Percentiles rank a stretch among this genome's conserved stretches.
Conservation (phyloP, 1,140 invertebrate species). For the Drosophila tani region DNA sequence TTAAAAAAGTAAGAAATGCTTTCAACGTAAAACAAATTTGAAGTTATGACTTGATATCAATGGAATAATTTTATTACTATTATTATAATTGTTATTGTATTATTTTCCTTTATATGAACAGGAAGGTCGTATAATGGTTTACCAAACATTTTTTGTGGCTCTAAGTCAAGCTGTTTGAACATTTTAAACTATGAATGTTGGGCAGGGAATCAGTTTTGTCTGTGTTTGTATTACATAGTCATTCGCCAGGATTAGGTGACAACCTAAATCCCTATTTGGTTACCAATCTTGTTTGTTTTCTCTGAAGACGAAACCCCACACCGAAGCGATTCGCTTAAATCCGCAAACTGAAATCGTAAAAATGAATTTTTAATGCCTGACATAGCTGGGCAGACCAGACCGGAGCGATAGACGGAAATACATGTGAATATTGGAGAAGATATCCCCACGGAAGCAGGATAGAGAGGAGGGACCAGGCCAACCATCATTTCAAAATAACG, state of each 20-base stretch:
- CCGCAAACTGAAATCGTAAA: slow-evolving; percentile 54
- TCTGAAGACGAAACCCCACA: background rate
- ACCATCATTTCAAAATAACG: slow-evolving; percentile 82
- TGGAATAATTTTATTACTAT: background rate
- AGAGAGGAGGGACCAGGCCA: slow-evolving; percentile 15
- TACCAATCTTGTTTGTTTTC: slow-evolving; percentile 19
- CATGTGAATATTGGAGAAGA: slow-evolving; percentile 23
- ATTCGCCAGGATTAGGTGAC: slow-evolving; percentile 25
- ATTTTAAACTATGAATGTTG: background rate
- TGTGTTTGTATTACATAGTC: slow-evolving; percentile 1
- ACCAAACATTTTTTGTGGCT: background rate
- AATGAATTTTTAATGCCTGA: slow-evolving; percentile 63
- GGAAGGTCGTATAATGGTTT: background rate
- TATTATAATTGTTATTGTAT: background rate
- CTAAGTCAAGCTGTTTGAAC: background rate
- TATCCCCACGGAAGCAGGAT: slow-evolving; percentile 8
- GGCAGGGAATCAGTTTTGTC: slow-evolving; percentile 2
- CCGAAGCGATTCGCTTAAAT: slow-evolving; percentile 35
- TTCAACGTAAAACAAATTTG: background rate
- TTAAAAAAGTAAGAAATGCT: background rate
- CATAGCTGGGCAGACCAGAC: slow-evolving; percentile 16
- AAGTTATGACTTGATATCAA: no score
- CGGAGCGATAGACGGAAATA: slow-evolving; percentile 45
- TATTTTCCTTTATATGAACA: no score
- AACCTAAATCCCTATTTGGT: slow-evolving; percentile 31